phyloP scores from a whole-genome alignment of 1,140 invertebrate species.

The Aphidius ervi region DNA sequence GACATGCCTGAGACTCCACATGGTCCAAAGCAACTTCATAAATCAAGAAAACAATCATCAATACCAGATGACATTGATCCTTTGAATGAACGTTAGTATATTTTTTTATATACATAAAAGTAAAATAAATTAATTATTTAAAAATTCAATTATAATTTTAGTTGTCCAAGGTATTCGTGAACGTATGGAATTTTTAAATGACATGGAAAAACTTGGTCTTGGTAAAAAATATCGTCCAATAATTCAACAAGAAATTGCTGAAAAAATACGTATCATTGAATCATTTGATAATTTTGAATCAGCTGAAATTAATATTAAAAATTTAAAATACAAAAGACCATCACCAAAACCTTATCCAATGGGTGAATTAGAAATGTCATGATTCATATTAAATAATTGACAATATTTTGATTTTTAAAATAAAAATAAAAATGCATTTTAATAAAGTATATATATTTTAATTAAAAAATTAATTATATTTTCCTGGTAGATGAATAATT shows the following conservation, averaged over 20 bases:
- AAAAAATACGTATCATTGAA: conserved; percentile 48
- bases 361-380: conserved; percentile 35
- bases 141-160: conserved; percentile 24
- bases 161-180: conserved; percentile 49
- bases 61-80: conserved; percentile 31
- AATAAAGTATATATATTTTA: no score
- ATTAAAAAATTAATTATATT: no score
- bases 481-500: no score
- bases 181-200: conserved; percentile 49
- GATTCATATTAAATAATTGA: no score
- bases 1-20: conserved; percentile 48
- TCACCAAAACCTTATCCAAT: conserved; percentile 43
- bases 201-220: conserved; percentile 50
- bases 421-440: no score
- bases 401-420: no score
- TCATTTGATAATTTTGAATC: conserved; percentile 37
- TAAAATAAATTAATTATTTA: no score
- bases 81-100: conserved; percentile 39
- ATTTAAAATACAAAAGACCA: conserved; percentile 33
- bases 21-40: conserved; percentile 33
- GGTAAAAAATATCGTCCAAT: conserved; percentile 50
- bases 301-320: conserved; percentile 30
- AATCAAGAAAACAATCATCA: conserved; percentile 22
- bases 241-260: conserved; percentile 51
- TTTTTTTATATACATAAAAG: no score